These are phyloP conservation scores for Zeugodacus cucurbitae DNA, from an alignment of 1,140 invertebrate species.

Conservation along the genomic window DNA sequence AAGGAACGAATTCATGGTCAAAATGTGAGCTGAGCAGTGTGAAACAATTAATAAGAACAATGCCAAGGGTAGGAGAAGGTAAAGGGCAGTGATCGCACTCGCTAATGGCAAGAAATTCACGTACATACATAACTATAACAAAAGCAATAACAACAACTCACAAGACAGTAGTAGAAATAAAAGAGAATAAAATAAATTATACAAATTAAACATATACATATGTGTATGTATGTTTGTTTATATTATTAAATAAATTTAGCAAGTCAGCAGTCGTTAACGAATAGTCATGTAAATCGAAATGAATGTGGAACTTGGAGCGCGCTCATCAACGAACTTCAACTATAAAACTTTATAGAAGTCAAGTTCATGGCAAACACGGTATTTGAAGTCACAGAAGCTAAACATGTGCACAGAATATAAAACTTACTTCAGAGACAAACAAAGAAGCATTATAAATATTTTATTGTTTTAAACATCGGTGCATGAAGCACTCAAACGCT, in stretches of 20 bases:
- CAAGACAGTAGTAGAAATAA: not conserved
- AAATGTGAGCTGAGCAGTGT: not conserved
- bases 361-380: constrained; percentile 1
- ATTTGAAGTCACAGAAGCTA: not conserved
- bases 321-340: not conserved
- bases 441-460: not conserved
- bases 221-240: not conserved
- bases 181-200: not conserved
- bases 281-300: not conserved
- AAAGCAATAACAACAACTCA: not conserved
- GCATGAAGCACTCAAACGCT: no score
- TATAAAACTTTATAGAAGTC: not conserved
- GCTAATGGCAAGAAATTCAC: not conserved
- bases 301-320: not conserved
- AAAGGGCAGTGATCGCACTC: not conserved
- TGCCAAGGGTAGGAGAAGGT: not conserved
- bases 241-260: not conserved
- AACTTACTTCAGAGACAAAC: not conserved
- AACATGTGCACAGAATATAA: not conserved
- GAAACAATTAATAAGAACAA: not conserved
- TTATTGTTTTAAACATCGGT: no score
- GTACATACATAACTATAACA: not conserved
- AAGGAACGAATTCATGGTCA: constrained; percentile 35
- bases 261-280: not conserved
- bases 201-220: not conserved